phyloP scores from a whole-genome alignment of 2,113 vertebrate genomes.

The Perca flavescens region DNA sequence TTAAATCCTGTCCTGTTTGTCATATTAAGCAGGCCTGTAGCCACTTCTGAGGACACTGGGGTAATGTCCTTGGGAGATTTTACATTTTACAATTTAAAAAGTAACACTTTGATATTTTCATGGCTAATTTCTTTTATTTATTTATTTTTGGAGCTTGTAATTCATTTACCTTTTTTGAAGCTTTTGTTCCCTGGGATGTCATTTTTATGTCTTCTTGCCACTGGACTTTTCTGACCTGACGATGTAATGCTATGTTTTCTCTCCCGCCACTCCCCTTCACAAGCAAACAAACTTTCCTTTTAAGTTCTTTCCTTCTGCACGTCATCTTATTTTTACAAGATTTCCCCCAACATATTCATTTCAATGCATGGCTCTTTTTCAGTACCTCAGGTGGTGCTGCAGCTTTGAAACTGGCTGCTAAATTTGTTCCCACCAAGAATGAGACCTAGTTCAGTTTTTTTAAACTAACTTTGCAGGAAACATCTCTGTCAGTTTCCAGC shows the following conservation, averaged over 20 bases:
- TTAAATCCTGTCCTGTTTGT: not conserved
- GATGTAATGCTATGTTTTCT: slow-evolving; percentile 31
- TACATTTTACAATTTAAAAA: not conserved
- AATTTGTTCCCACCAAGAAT: slow-evolving; percentile 23
- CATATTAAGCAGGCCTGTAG: not conserved
- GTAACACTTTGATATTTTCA: not conserved
- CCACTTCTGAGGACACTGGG: not conserved
- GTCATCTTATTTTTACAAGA: too few relatives aligned
- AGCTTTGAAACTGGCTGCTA: slow-evolving; percentile 33
- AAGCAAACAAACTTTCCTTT: slow-evolving; percentile 4
- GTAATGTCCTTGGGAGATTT: not conserved
- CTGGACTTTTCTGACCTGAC: slow-evolving; percentile 24
- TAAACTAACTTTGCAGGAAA: slow-evolving; percentile 51
- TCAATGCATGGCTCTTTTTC: not conserved
- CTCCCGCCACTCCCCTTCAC: slow-evolving; percentile 23
- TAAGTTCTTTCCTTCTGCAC: not conserved
- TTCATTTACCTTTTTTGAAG: slow-evolving; percentile 58
- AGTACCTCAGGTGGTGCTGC: slow-evolving; percentile 6
- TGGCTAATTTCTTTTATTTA: too few relatives aligned
- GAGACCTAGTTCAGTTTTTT: slow-evolving; percentile 4
- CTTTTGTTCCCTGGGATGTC: slow-evolving; percentile 44
- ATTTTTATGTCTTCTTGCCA: slow-evolving; percentile 28
- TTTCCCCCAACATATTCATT: not conserved
- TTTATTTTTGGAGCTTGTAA: not conserved
- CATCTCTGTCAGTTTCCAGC: slow-evolving; percentile 38